Base-by-base conservation (phyloP, 2,113 vertebrate species). In the Deroptyus accipitrinus region DNA sequence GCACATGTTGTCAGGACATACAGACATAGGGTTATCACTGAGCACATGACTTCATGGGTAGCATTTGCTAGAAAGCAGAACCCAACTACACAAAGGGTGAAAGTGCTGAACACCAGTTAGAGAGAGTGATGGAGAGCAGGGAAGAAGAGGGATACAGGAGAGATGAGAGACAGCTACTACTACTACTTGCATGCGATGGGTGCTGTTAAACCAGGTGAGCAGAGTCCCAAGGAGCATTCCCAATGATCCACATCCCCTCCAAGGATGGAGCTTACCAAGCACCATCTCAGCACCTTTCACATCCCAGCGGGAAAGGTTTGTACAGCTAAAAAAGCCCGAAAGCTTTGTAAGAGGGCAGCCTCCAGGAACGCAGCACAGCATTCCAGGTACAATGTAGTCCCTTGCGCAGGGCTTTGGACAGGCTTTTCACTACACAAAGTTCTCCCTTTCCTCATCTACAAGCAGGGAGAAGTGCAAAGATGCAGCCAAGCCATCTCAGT, bases 161-260 rank as follows among this genome's bases (percentile, higher is more conserved):
- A 90, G 41, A 92, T 18, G 33, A 92, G 83, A 94, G 72, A 78
- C 35, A 94, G 70, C 22, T 51, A 93, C 89, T 97, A 94, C 73
- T 85, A 35, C 97, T 98, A 97, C 94, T 44, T 0, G 97, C 98
- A 98, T 99, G 98, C 98, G 30, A 95, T 95, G 95, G 94, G 42
- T 62, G 68, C 39, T 69, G 85, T 98, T 98, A 98, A 97, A 95
- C 73, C 42, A 96, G 83, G 94, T 89, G 88, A 97, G 95, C 81
- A 95, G 93, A 97, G 84, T 73, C 76, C 67, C 11, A 86, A 79
- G 79, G 72, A 95, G 62, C 37, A 41, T 69, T 83, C 51, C 89
- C 67, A 24, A 31, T 17, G 62, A 95, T 66, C 30, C 67, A 63
- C 27, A 27, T 52, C 51, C 41, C 91, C 91, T 61, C 76, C 57